Percentiles rank a stretch among this genome's conserved stretches.
Evolutionary conservation across 2,888 invertebrate genomes (phyloP).

Genomic region (Philereme vetulata): DNA sequence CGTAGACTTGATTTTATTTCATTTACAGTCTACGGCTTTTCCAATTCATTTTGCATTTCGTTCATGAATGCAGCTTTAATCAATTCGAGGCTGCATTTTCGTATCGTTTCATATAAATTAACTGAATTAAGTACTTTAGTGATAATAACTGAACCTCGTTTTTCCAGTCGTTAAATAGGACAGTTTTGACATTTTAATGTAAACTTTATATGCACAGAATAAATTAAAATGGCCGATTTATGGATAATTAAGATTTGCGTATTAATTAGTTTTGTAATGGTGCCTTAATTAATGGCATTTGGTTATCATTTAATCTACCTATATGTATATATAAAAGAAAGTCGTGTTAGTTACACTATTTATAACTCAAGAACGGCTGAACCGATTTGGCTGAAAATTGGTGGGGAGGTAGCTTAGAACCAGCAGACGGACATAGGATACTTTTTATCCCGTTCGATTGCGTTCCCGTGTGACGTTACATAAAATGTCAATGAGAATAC

Average conservation of each 20-base stretch:
- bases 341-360: too few species aligned
- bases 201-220: constrained; percentile 20
- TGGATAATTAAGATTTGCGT: constrained; percentile 11
- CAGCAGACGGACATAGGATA: too few species aligned
- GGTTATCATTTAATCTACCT: too few species aligned
- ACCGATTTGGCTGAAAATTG: too few species aligned
- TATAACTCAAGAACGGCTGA: too few species aligned
- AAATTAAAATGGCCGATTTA: constrained; percentile 17
- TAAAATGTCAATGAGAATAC: too few species aligned
- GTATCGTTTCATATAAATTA: constrained; percentile 55
- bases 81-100: constrained; percentile 55
- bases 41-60: constrained; percentile 53
- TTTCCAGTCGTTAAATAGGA: constrained; percentile 44
- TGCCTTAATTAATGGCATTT: constrained; percentile 1
- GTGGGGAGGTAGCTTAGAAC: too few species aligned
- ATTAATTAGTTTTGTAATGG: constrained; percentile 6
- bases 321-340: too few species aligned
- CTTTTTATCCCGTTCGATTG: too few species aligned
- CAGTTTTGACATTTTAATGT: constrained; percentile 34
- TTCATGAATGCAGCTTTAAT: constrained; percentile 52
- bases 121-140: constrained; percentile 50
- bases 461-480: too few species aligned
- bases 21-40: constrained; percentile 48
- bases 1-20: constrained; percentile 8
- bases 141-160: constrained; percentile 50